These are phyloP conservation scores for Subacronicta megacephala DNA, from an alignment of 2,888 invertebrate genomes.

Conservation along the genomic window DNA sequence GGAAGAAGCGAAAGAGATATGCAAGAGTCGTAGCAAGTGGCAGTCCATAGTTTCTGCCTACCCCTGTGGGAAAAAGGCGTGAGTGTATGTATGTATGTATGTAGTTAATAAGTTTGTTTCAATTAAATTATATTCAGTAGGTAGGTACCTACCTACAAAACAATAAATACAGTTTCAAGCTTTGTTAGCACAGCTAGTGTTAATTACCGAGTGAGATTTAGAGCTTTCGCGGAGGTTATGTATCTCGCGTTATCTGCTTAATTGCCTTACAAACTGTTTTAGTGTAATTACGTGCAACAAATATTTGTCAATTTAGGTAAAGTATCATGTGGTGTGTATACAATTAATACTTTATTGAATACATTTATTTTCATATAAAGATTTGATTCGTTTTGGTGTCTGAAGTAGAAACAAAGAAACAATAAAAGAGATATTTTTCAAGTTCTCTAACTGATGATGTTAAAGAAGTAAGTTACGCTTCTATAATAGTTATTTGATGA, in stretches of 20 bases:
- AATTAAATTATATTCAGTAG: conserved; percentile 27
- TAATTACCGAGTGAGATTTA: conserved; percentile 67
- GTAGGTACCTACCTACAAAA: too few relatives aligned
- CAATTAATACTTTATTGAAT: not conserved
- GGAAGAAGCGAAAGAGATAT: too few relatives aligned
- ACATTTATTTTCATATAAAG: not conserved
- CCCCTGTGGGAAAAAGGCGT: too few relatives aligned
- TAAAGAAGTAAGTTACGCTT: too few relatives aligned
- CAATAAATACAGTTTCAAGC: conserved; percentile 44
- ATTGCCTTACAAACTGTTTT: conserved; percentile 50
- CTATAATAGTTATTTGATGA: too few relatives aligned
- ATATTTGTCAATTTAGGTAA: conserved; percentile 39
- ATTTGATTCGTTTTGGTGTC: not conserved
- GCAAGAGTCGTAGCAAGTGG: too few relatives aligned
- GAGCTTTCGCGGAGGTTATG: conserved; percentile 65
- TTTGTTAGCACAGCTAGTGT: conserved; percentile 60
- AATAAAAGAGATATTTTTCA: too few relatives aligned
- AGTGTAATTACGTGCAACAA: conserved; percentile 42
- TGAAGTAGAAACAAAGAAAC: too few relatives aligned
- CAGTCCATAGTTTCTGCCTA: too few relatives aligned
- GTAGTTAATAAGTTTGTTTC: too few relatives aligned
- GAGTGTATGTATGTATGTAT: too few relatives aligned
- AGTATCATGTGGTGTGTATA: conserved; percentile 11
- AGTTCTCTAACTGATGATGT: too few relatives aligned
- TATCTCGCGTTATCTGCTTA: conserved; percentile 65